Base-by-base conservation (phyloP, 2,113 vertebrate species). In the Alligator mississippiensis region DNA sequence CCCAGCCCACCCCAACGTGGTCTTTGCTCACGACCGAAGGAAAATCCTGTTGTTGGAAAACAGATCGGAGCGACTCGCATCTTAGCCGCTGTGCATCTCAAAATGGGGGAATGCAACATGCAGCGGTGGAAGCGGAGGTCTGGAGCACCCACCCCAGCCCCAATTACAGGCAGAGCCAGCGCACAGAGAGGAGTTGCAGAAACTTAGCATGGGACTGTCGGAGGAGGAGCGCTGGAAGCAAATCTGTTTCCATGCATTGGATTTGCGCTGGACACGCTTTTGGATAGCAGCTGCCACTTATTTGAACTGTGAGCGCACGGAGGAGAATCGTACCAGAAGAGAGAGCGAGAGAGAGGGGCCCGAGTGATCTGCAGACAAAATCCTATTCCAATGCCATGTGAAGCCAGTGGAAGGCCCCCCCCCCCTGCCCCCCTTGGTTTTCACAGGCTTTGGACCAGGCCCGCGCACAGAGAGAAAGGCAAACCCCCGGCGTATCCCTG, bases 1-100 rank as follows among this genome's bases (percentile, higher is more conserved):
- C 68, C n/a, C n/a, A 82, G 11, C 62, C 4, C 4, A 38, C 34
- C 28, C 72, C 72, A 76, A 75, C 7, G 80, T 0, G 6, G 30
- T 55, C 30, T 54, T 87, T 0, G 0, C 22, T 74, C 74, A 34
- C 61, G 68, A 70, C 74, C 62, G 54, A 80, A 78, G n/a, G 25
- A 30, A 93, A 66, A 28, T 70, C 55, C 72, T 47, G 54, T 21
- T 1, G 0, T 18, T 70, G 66, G 74, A 5, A 62, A 77, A 21
- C 61, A 80, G 89, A 76, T 60, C 1, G 2, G 38, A 63, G 84
- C 0, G 0, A 74, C 66, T 94, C 9, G 81, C 30, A 93, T 34
- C 85, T 95, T 79, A 93, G 87, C 68, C 60, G 86, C 75, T 59
- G 21, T 4, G 57, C 95, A 95, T 93, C 70, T 15, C 70, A 92